A percentile compares a stretch with the other conserved stretches of the same genome.
phyloP scores from a whole-genome alignment of 2,797 vertebrate species.

The Oryzias sinensis region DNA sequence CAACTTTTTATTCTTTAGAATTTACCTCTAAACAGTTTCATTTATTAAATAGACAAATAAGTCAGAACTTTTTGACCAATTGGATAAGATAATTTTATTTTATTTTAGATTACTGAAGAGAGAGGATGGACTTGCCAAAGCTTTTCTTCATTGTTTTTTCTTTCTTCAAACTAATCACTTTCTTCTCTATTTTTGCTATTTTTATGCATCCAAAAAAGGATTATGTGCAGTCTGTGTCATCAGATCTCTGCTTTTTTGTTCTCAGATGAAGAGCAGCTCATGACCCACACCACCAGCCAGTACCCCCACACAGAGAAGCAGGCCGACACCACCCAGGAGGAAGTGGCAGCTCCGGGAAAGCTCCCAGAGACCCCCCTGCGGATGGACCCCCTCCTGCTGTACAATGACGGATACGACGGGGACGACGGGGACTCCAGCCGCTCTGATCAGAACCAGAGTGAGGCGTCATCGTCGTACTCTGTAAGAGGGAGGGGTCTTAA shows the following conservation, averaged over 20 bases:
- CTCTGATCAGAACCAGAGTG: slow-evolving; percentile 82
- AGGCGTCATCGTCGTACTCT: slow-evolving; percentile 89
- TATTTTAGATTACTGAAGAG: no score
- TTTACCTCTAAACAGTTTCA: no score
- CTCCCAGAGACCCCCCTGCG: slow-evolving; percentile 93
- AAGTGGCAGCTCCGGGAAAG: slow-evolving; percentile 87
- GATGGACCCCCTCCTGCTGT: slow-evolving; percentile 76
- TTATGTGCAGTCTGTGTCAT: no score
- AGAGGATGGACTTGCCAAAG: no score
- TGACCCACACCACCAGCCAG: slow-evolving; percentile 90
- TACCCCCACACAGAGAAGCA: slow-evolving; percentile 79
- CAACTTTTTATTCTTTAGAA: no score
- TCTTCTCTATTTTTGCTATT: no score
- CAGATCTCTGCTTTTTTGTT: slow-evolving; percentile 4
- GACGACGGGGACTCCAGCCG: slow-evolving; percentile 64
- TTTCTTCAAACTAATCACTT: no score
- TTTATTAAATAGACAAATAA: no score
- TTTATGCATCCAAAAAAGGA: no score
- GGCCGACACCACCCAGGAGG: slow-evolving; percentile 88
- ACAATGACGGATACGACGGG: slow-evolving; percentile 68
- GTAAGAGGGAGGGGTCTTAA: slow-evolving; percentile 59
- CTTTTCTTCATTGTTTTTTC: no score
- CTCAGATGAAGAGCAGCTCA: slow-evolving; percentile 76
- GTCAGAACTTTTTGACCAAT: no score
- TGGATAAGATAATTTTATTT: no score